These are phyloP conservation scores for Mormoops blainvillei DNA, from an alignment of 2,113 vertebrate genomes.

Conservation along the genomic window DNA sequence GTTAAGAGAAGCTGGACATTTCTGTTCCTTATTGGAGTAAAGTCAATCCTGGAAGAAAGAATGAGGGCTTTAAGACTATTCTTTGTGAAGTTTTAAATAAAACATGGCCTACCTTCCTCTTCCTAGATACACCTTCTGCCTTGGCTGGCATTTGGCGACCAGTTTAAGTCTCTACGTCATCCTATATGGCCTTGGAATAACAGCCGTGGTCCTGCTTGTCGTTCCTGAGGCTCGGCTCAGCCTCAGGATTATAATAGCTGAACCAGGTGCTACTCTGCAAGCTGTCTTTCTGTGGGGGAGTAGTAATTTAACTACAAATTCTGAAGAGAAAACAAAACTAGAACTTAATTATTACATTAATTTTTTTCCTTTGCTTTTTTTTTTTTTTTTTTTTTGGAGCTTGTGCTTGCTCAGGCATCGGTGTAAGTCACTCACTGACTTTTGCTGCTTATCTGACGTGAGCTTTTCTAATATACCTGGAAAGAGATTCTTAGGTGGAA, in stretches of 20 bases:
- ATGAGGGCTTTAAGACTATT: background rate
- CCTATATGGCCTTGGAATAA: too few relatives aligned
- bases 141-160: background rate
- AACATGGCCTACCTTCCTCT: background rate
- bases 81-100: slow-evolving; percentile 4
- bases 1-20: background rate
- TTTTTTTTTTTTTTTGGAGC: accelerated
- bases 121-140: background rate
- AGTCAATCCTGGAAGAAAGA: background rate
- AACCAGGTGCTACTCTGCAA: background rate
- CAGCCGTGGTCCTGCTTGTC: background rate
- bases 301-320: background rate
- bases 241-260: background rate
- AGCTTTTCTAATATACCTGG: background rate
- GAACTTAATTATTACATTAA: background rate
- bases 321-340: background rate
- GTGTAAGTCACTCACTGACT: background rate
- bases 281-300: background rate
- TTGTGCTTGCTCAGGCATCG: background rate
- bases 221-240: background rate
- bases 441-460: background rate
- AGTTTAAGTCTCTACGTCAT: background rate
- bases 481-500: background rate
- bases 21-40: background rate
- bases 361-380: background rate